Conservation (phyloP, 2,888 invertebrate genomes). For the Hemicrepidius hirtus region DNA sequence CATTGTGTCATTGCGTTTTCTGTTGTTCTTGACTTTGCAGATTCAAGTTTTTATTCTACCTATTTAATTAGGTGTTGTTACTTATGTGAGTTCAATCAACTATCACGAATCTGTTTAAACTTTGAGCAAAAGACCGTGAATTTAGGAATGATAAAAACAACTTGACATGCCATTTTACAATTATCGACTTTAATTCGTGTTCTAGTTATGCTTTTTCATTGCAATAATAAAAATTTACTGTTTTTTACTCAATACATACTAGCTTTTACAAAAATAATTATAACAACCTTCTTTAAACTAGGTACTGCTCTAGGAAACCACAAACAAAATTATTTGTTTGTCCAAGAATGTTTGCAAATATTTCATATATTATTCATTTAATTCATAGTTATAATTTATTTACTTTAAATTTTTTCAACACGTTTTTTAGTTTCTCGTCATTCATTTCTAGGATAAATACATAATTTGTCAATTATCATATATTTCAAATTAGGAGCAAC, state of each 20-base stretch:
- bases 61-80: not conserved
- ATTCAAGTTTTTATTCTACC: slow-evolving; percentile 14
- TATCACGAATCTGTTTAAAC: not conserved
- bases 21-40: slow-evolving; percentile 27
- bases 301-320: no score
- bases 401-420: no score
- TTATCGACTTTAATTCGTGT: slow-evolving; percentile 2
- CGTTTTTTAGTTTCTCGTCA: no score
- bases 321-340: no score
- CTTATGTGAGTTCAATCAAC: slow-evolving; percentile 20
- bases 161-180: slow-evolving; percentile 19
- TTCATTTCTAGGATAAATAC: no score
- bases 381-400: no score
- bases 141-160: not conserved
- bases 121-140: slow-evolving; percentile 17
- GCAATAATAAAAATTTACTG: not conserved
- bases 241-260: not conserved
- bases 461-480: no score
- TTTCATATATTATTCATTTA: no score
- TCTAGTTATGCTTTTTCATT: slow-evolving; percentile 8
- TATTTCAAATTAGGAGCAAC: not conserved
- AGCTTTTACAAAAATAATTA: no score
- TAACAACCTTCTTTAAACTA: no score
- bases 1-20: slow-evolving; percentile 42
- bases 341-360: no score